Conservation (phyloP, 2,888 invertebrate species). For the Cylindroiulus punctatus region DNA sequence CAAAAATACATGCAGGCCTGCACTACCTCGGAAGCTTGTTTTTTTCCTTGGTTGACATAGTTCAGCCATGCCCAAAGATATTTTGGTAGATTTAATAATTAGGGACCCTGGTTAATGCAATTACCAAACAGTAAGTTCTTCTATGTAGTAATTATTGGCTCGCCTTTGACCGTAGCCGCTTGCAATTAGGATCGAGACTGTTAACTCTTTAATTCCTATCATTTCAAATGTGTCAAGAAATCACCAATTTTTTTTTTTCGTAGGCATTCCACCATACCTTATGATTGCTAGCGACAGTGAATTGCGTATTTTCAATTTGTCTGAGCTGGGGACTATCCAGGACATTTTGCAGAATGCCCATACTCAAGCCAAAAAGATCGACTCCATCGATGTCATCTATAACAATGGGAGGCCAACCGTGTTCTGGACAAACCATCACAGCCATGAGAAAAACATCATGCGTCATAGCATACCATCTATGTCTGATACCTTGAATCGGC, state of each 20-base stretch:
- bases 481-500: constrained; percentile 39
- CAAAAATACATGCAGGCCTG: too few relatives aligned
- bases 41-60: too few relatives aligned
- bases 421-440: constrained; percentile 60
- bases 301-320: constrained; percentile 73
- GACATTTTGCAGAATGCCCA: constrained; percentile 63
- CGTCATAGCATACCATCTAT: constrained; percentile 55
- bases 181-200: too few relatives aligned
- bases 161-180: too few relatives aligned
- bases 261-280: constrained; percentile 72
- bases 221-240: too few relatives aligned
- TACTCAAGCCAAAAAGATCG: constrained; percentile 69
- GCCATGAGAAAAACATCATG: constrained; percentile 59
- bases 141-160: too few relatives aligned
- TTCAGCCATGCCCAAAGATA: too few relatives aligned
- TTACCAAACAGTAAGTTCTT: too few relatives aligned
- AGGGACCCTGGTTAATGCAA: too few relatives aligned
- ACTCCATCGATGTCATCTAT: constrained; percentile 69
- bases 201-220: too few relatives aligned
- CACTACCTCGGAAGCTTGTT: too few relatives aligned
- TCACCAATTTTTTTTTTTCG: constrained; percentile 61
- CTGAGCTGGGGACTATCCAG: constrained; percentile 69
- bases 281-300: constrained; percentile 75
- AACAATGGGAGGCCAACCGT: constrained; percentile 62
- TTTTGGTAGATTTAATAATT: too few relatives aligned